These are phyloP conservation scores for Ectropis grisescens DNA, from an alignment of 1,140 invertebrate genomes.

Conservation along the genomic window DNA sequence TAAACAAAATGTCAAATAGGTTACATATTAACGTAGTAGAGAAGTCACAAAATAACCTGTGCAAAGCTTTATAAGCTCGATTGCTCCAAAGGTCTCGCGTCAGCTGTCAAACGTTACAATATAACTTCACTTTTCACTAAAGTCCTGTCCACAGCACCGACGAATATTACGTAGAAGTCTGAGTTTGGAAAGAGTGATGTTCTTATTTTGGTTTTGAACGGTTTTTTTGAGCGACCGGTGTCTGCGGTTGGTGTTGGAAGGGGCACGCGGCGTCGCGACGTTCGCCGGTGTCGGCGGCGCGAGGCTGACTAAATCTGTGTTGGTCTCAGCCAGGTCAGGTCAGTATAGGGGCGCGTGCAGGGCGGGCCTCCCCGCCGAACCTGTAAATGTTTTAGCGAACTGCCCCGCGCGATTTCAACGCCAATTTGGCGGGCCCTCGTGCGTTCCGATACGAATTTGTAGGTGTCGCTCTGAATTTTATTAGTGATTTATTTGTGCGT, in stretches of 20 bases:
- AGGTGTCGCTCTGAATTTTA: constrained; percentile 9
- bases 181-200: too few species aligned
- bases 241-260: constrained; percentile 30
- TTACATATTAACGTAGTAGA: too few species aligned
- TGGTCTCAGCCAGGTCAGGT: constrained; percentile 27
- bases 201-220: constrained; percentile 10
- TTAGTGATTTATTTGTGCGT: constrained; percentile 8
- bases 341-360: constrained; percentile 17
- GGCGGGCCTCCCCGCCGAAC: neutral
- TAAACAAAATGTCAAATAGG: too few species aligned
- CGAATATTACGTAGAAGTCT: too few species aligned
- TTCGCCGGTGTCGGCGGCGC: constrained; percentile 22
- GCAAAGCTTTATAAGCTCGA: too few species aligned
- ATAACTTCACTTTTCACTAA: constrained; percentile 13
- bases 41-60: too few species aligned
- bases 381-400: constrained; percentile 19
- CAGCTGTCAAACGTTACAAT: too few species aligned
- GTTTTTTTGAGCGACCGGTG: constrained; percentile 34
- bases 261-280: constrained; percentile 17
- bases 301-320: constrained; percentile 36
- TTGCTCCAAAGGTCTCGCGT: too few species aligned
- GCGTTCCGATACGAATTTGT: constrained; percentile 10
- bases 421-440: constrained; percentile 11
- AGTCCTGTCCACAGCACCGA: too few species aligned
- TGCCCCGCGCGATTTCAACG: constrained; percentile 9